A percentile compares a stretch with the other conserved stretches of the same genome.
Evolutionary conservation across 2,797 vertebrate genomes (phyloP).

Genomic region (Sebastes taczanowskii): DNA sequence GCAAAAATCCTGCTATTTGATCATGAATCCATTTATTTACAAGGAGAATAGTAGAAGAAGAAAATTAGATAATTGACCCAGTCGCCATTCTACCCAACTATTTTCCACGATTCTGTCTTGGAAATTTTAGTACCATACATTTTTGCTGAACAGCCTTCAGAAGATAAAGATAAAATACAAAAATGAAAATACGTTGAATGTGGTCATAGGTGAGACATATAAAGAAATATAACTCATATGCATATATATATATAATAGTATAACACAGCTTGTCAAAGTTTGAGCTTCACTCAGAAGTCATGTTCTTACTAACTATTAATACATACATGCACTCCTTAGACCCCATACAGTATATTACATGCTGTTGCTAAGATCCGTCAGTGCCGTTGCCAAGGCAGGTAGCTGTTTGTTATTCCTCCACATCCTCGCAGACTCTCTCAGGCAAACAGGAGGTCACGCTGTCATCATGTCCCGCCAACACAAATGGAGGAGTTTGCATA

Average conservation of each 20-base stretch:
- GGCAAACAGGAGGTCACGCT: slow-evolving; percentile 36
- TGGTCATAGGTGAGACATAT: not conserved
- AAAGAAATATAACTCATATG: not conserved
- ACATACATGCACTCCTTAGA: not conserved
- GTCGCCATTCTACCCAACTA: not conserved
- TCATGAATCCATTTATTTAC: not conserved
- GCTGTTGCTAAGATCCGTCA: slow-evolving; percentile 37
- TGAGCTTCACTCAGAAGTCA: not conserved
- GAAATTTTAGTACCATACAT: not conserved
- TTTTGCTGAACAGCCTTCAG: not conserved
- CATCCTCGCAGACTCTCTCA: slow-evolving; percentile 20
- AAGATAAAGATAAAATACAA: not conserved
- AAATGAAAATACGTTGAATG: not conserved
- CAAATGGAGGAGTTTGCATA: slow-evolving; percentile 32
- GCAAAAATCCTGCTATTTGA: not conserved
- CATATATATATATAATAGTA: not conserved
- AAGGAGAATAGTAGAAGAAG: not conserved
- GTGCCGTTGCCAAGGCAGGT: slow-evolving; percentile 30
- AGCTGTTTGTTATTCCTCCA: slow-evolving; percentile 49
- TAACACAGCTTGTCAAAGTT: not conserved
- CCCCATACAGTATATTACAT: not conserved
- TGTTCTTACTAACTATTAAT: not conserved
- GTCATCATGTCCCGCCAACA: slow-evolving; percentile 33
- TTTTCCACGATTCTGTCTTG: not conserved
- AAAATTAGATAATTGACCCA: not conserved